A percentile compares a stretch with the other conserved stretches of the same genome.
Evolutionary conservation across 2,888 invertebrate species (phyloP).

Genomic region (Cephus spinipes): DNA sequence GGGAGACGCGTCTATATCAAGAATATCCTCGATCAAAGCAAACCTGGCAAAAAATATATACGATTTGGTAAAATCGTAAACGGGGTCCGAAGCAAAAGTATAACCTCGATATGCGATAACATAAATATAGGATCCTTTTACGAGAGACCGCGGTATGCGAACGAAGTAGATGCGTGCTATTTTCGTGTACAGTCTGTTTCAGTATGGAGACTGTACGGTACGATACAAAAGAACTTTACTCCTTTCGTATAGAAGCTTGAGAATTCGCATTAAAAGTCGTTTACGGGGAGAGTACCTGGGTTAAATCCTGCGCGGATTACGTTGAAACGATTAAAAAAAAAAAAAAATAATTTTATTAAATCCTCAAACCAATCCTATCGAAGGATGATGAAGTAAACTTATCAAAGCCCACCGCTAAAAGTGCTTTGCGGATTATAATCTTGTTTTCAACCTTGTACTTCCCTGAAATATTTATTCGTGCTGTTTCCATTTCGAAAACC

Average conservation of each 20-base stretch:
- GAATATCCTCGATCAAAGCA: background rate
- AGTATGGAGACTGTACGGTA: no score
- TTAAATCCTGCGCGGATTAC: background rate
- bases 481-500: background rate
- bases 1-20: background rate
- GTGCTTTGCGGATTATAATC: background rate
- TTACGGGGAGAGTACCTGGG: background rate
- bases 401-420: background rate
- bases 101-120: conserved; percentile 2
- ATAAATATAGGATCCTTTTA: background rate
- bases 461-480: background rate
- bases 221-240: no score
- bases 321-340: background rate
- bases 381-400: background rate
- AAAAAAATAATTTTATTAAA: background rate
- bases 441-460: background rate
- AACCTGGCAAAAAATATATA: background rate
- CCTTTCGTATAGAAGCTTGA: background rate
- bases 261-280: background rate
- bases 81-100: background rate
- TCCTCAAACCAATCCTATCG: background rate
- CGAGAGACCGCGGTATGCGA: background rate
- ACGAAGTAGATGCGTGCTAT: background rate
- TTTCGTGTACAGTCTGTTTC: no score
- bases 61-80: background rate